Evolutionary conservation across 2,888 invertebrate species (phyloP).

Genomic region (Eupithecia insigniata): DNA sequence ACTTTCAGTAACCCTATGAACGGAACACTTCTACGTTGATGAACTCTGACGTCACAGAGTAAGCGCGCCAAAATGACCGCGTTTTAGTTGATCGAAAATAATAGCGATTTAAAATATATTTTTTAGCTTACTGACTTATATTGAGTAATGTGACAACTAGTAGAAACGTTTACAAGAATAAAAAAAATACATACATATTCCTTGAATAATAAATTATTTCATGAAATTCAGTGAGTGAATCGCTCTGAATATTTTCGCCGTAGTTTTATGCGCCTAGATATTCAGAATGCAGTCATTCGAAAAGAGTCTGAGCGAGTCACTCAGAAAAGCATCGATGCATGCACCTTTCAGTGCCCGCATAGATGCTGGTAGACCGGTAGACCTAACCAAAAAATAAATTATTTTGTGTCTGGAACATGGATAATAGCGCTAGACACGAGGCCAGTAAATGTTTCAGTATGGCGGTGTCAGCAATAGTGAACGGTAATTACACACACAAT

Average conservation of each 20-base stretch:
- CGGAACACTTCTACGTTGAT: too few species aligned
- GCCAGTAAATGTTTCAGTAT: background rate
- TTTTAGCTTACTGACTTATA: too few species aligned
- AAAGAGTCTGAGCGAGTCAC: background rate
- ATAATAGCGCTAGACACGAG: background rate
- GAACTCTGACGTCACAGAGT: too few species aligned
- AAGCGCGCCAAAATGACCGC: too few species aligned
- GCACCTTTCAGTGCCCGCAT: background rate
- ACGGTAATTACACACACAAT: background rate
- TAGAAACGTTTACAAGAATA: too few species aligned
- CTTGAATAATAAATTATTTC: too few species aligned
- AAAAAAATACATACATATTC: too few species aligned
- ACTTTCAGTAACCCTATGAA: too few species aligned
- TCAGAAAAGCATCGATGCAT: background rate
- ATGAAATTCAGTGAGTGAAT: background rate
- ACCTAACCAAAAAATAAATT: background rate
- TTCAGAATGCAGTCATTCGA: background rate
- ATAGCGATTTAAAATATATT: too few species aligned
- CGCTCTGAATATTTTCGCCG: background rate
- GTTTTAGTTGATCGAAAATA: too few species aligned
- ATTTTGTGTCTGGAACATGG: background rate
- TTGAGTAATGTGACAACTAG: too few species aligned
- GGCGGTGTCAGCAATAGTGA: background rate
- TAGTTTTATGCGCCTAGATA: background rate
- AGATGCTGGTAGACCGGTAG: background rate